Evolutionary conservation across 2,113 vertebrate species (phyloP), one percentile per base, ranked within the genome.

Genomic region (Xiphophorus maculatus): DNA sequence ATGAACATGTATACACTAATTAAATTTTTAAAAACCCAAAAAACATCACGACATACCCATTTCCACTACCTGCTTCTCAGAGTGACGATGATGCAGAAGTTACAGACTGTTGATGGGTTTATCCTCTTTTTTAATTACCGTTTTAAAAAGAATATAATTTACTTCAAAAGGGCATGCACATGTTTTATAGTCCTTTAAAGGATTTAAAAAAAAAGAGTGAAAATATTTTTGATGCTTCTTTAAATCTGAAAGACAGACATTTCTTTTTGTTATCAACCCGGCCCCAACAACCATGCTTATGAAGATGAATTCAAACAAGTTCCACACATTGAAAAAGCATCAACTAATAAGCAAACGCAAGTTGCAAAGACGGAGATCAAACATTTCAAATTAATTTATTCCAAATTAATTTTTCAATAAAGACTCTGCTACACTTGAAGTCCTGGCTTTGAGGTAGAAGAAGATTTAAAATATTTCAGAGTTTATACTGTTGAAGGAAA

Each of bases 311-410:
- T 27, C 35, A 14, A 54, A 28, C 76, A 27, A 1, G 14, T 42
- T 42, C 14, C 14, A 15, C 40, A 42, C 40, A 42, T 5, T 42
- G 44, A 48, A 48, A 48, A 48, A 19, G 17, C 3, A 48, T 48
- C 17, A 19, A 5, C 44, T 48, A 19, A 48, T 48, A 48, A 6
- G 44, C 17, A 61, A 71, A 58, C 73, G 48, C n/a, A 80, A 0
- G 2, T 30, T 33, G 29, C 58, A 51, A 40, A 64, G 15, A 65
- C 35, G 9, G 69, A 73, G 68, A 79, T 65, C 48, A 70, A 64
- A 75, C 27, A 61, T 15, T 19, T 19, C 25, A 48, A 17, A 66
- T 58, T 61, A 74, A 30, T 13, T 60, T 9, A 29, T 32, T 60
- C 60, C 14, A 48, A n/a, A 30, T 60, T 40, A 25, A 68, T 72